Evolutionary conservation across 2,113 vertebrate species (phyloP).

Genomic region (Capra hircus): DNA sequence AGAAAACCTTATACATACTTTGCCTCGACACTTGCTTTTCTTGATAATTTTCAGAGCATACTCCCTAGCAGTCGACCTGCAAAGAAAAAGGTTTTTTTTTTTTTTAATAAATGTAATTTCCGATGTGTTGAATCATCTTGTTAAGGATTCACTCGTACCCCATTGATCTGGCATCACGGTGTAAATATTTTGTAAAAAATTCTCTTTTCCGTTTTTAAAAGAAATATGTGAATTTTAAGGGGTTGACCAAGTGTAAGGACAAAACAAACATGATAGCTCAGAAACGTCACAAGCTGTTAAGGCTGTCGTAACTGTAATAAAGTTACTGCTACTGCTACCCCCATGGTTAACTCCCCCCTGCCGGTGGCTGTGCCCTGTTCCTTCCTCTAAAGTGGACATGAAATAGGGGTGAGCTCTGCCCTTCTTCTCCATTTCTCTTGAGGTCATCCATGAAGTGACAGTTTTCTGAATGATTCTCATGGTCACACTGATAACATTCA

Average conservation of each 20-base stretch:
- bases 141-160: not conserved
- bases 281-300: not conserved
- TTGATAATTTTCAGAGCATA: slow-evolving; percentile 99
- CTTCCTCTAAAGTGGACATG: not conserved
- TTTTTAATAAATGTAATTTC: not conserved
- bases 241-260: not conserved
- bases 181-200: not conserved
- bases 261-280: not conserved
- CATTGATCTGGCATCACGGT: not conserved
- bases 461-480: not conserved
- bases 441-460: not conserved
- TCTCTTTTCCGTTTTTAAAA: not conserved
- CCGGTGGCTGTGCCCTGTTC: not conserved
- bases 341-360: accelerated
- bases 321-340: not conserved
- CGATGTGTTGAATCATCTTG: not conserved
- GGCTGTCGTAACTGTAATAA: accelerated
- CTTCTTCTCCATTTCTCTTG: not conserved
- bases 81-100: slow-evolving; percentile 34
- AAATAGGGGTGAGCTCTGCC: not conserved
- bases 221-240: not conserved
- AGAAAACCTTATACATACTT: slow-evolving; percentile 83
- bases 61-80: slow-evolving; percentile 92
- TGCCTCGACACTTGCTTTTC: slow-evolving; percentile 97
- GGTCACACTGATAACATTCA: not conserved